Evolutionary conservation across 2,113 vertebrate genomes (phyloP).

Genomic region (Rhynchopsitta pachyrhyncha): DNA sequence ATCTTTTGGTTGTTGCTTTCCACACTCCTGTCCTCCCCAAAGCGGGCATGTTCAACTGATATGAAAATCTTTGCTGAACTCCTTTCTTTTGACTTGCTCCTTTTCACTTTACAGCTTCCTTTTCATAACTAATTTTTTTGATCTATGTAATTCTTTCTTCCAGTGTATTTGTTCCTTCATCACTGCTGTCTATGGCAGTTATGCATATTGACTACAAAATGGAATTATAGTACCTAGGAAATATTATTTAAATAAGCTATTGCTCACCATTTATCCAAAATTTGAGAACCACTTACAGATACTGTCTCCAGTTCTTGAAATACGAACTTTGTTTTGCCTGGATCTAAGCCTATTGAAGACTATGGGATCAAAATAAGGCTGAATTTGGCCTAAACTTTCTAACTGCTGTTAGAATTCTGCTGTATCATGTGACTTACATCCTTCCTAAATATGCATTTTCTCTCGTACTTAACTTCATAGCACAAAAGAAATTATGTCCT

Average conservation of each 20-base stretch:
- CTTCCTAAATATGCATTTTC: not conserved
- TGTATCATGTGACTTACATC: not conserved
- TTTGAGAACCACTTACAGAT: not conserved
- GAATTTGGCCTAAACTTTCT: not conserved
- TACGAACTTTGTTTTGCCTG: fast-evolving
- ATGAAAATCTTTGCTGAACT: not conserved
- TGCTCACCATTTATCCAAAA: not conserved
- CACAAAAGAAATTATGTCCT: not conserved
- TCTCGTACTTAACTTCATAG: not conserved
- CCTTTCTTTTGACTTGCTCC: not conserved
- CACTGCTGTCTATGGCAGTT: not conserved
- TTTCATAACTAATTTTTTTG: not conserved
- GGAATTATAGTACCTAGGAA: not conserved
- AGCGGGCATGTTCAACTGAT: not conserved
- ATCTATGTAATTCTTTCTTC: not conserved
- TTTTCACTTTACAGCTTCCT: not conserved
- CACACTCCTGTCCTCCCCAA: not conserved
- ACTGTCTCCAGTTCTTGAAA: not conserved
- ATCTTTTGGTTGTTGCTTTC: not conserved
- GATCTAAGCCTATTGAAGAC: not conserved
- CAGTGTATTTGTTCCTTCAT: not conserved
- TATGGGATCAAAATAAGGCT: not conserved
- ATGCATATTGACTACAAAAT: not conserved
- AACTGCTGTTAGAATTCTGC: not conserved
- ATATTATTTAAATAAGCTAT: not conserved